Percentiles rank a stretch among this genome's conserved stretches.
These are phyloP conservation scores for Mycalesis mineus DNA, from an alignment of 2,888 invertebrate genomes.

Conservation along the genomic window DNA sequence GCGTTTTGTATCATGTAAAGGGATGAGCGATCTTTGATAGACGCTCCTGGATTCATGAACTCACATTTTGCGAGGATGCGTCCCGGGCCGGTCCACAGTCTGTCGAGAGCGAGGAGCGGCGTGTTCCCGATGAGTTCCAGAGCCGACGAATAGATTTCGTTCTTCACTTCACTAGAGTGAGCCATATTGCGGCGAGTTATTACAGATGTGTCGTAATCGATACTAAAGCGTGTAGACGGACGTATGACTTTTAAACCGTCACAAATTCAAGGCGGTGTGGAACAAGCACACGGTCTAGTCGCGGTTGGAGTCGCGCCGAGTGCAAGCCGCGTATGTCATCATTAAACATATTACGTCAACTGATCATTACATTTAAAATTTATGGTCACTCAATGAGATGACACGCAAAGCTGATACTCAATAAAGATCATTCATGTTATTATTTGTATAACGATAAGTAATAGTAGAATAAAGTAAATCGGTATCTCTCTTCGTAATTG, in stretches of 20 bases:
- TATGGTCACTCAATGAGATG: too few relatives aligned
- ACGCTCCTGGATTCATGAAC: conserved; percentile 71
- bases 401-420: too few relatives aligned
- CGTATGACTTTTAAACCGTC: conserved; percentile 20
- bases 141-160: conserved; percentile 65
- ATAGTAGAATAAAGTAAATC: too few relatives aligned
- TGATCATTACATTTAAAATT: background rate
- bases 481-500: too few relatives aligned
- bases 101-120: conserved; percentile 66
- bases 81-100: conserved; percentile 62
- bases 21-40: conserved; percentile 66
- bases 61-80: conserved; percentile 69
- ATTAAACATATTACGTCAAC: background rate
- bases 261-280: conserved; percentile 10
- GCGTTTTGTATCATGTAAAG: conserved; percentile 61
- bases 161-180: conserved; percentile 35
- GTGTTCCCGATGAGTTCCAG: conserved; percentile 69
- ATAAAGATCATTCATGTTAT: too few relatives aligned
- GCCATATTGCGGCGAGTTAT: conserved; percentile 21
- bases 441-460: too few relatives aligned
- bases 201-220: conserved; percentile 11
- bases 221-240: conserved; percentile 14
- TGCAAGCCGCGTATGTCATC: background rate
- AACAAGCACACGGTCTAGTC: conserved; percentile 9
- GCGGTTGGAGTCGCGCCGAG: background rate